These are phyloP conservation scores for Drosophila neonasuta DNA, from an alignment of 2,888 invertebrate species.

Conservation along the genomic window DNA sequence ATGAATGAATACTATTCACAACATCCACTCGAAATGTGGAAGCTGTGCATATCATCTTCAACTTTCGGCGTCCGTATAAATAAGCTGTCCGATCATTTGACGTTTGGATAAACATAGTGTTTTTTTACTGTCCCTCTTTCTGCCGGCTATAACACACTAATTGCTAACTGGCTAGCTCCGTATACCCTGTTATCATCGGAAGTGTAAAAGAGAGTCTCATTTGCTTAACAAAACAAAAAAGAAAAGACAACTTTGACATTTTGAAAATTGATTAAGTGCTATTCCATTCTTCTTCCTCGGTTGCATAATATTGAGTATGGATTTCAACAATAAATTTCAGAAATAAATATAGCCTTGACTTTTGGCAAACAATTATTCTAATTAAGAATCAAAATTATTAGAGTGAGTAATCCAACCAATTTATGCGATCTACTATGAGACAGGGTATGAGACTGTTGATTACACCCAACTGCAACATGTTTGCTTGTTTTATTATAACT, in stretches of 20 bases:
- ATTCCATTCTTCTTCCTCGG: background rate
- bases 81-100: constrained; percentile 16
- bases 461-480: background rate
- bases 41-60: constrained; percentile 13
- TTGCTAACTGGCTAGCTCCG: constrained; percentile 6
- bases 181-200: background rate
- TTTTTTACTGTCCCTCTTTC: constrained; percentile 4
- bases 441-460: background rate
- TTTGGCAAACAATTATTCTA: constrained; percentile 2
- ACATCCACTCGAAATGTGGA: constrained; percentile 30
- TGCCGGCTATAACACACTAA: constrained; percentile 6
- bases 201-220: background rate
- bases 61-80: constrained; percentile 12
- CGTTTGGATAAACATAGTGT: constrained; percentile 9
- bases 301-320: background rate
- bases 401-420: background rate
- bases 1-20: constrained; percentile 39
- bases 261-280: background rate
- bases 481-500: constrained; percentile 1
- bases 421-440: background rate
- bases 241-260: background rate
- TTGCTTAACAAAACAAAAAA: background rate
- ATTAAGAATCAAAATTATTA: background rate
- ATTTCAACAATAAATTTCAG: background rate
- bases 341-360: background rate